Base-by-base conservation (phyloP, 1,140 invertebrate genomes). In the Drosophila paulistorum region DNA sequence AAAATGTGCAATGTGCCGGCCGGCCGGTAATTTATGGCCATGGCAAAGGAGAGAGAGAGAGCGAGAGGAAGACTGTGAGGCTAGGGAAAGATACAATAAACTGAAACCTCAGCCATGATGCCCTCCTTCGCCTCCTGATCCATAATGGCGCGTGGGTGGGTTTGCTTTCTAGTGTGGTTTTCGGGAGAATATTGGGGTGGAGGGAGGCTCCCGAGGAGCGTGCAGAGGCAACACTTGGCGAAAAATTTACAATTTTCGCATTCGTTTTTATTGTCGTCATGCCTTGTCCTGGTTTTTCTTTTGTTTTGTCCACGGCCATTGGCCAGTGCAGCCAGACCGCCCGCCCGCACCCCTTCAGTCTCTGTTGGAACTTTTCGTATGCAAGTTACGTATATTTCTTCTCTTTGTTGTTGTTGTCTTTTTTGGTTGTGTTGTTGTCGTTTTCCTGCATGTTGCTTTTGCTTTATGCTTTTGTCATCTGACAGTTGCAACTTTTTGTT, bases 261-360 rank as follows among this genome's bases (percentile, higher is more conserved):
- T 86, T 86, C 83, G 65, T 86, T 87, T 86, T 86, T 86, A 87
- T 87, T 86, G 83, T 87, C 83, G 70, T 89, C 84, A 83, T 86
- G 73, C 65, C 73, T 79, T 87, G 76, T 81, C 79, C 73, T 74
- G 72, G 54, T 64, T 81, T 79, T 60, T 60, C 65, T 41, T 72
- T 42, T 68, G 30, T 61, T 59, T 77, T 74, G 68, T 82, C 66
- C 55, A 65, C 70, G 71, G 79, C 73, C 73, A 87, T 81, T 86
- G 68, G 68, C 37, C 60, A 26, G 62, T 11, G 51, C 59, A 7
- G 42, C n/a, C 61, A 42, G 7, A n/a, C 35, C 48, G 20, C 14
- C 39, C 26, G 11, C 35, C 54, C 17, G 17, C 17, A n/a, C 17
- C 17, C 20, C 65, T 39, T 11, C 0, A 39, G 2, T 11, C 11